Evolutionary conservation across 2,113 vertebrate species (phyloP).

Genomic region (Felis chaus): DNA sequence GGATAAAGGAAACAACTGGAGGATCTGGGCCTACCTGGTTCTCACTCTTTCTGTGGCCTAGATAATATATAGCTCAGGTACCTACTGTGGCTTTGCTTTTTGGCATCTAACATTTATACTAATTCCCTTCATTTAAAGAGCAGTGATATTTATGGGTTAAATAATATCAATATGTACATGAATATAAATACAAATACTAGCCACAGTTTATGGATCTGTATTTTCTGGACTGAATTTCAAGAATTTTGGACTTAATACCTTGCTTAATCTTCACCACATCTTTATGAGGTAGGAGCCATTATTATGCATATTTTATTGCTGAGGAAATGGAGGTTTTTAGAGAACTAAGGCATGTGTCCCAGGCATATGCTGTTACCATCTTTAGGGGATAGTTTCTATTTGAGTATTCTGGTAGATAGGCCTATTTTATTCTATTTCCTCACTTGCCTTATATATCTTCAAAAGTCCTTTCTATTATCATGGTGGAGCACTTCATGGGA

Average conservation of each 20-base stretch:
- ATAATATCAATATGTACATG: not conserved
- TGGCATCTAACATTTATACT: not conserved
- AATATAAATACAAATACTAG: not conserved
- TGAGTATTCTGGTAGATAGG: not conserved
- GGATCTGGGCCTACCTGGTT: not conserved
- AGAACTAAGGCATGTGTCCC: not conserved
- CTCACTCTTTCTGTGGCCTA: not conserved
- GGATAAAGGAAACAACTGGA: not conserved
- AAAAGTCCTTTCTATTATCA: not conserved
- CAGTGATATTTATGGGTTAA: not conserved
- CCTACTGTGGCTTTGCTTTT: not conserved
- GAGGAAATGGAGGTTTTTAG: not conserved
- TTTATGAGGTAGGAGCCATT: not conserved
- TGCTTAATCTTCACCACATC: not conserved
- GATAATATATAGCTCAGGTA: not conserved
- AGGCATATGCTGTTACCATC: not conserved
- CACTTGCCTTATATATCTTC: not conserved
- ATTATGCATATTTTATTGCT: not conserved
- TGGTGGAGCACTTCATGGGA: not conserved
- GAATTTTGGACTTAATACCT: not conserved
- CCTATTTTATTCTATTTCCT: not conserved
- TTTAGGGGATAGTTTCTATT: not conserved
- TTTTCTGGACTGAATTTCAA: not conserved
- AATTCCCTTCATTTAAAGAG: not conserved
- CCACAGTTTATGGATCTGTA: not conserved